Evolutionary conservation across 2,888 invertebrate species (phyloP), one percentile per base, ranked within the genome.

Genomic region (Cantharis nigra): DNA sequence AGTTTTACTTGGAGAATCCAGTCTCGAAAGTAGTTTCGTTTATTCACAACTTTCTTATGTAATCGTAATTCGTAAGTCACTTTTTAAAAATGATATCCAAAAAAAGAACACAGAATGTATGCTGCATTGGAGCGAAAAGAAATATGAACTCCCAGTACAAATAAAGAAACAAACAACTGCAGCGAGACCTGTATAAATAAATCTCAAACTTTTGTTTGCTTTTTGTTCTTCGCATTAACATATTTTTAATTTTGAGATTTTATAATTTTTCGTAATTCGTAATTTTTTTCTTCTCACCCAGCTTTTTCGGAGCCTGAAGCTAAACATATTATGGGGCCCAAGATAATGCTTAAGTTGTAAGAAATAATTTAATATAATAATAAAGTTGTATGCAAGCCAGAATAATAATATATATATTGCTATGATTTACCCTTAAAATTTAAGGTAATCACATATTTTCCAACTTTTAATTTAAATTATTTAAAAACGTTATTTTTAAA

Each of bases 131-230:
- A 79, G 75, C 74, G 78, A 79, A 81, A 81, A 82, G 82, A 83
- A 83, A 83, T 81, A 83, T 82, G 83, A 83, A 83, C 82, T 82
- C 77, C 72, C 63, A 70, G 74, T 78, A 80, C 82, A 83, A 83
- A 82, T 81, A 83, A 81, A 83, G 80, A 80, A 80, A 79, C 80
- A 75, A 76, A 65, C 64, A 63, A 74, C 74, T 81, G 72, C 77
- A 79, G 78, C 72, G 75, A 73, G 79, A 74, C 79, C 71, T 80
- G 79, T 77, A 81, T 79, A 82, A 82, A 82, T 81, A 81, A 82
- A 81, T 81, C 72, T 70, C 77, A 65, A 77, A 69, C 75, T 76
- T 78, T 75, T 75, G 76, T 80, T 73, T 75, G 80, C 63, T 23
- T 65, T 33, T n/a, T 13, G 5, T 33, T 33, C 33, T 33, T 33